Percentiles rank a stretch among this genome's conserved stretches.
Evolutionary conservation across 37 sponge, comb jelly and placozoan genomes (phyloP).

Genomic region (Diacarnus erythraeanus): DNA sequence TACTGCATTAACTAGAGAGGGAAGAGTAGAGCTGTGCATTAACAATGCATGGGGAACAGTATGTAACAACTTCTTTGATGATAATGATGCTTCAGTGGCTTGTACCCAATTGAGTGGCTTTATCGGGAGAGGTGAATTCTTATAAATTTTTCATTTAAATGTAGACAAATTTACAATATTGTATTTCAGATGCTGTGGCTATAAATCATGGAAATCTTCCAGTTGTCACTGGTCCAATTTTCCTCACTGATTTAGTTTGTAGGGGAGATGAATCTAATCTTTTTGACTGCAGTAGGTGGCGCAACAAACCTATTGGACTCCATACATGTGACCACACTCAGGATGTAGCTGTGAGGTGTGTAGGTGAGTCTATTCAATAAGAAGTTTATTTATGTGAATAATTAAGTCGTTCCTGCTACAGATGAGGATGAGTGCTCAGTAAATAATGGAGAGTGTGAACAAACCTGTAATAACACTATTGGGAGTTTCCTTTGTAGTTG

Average conservation of each 20-base stretch:
- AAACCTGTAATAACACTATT: slow-evolving; percentile 34
- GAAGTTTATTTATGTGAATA: neutral
- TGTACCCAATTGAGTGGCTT: slow-evolving; percentile 20
- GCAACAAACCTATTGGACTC: neutral
- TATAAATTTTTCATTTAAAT: neutral
- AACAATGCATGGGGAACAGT: slow-evolving; percentile 56
- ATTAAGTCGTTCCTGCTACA: slow-evolving; percentile 1
- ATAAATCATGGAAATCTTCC: neutral
- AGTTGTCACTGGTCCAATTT: slow-evolving; percentile 28
- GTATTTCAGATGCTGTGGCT: neutral
- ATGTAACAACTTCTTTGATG: slow-evolving; percentile 18
- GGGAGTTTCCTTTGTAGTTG: slow-evolving; percentile 34
- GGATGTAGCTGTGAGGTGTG: neutral
- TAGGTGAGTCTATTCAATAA: neutral
- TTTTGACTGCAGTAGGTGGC: slow-evolving; percentile 1
- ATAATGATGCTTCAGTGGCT: slow-evolving; percentile 20
- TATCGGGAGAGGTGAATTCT: neutral
- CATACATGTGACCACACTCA: neutral
- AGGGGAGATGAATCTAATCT: slow-evolving; percentile 13
- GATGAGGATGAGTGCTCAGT: slow-evolving; percentile 30
- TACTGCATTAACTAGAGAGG: neutral
- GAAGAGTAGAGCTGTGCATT: slow-evolving; percentile 37
- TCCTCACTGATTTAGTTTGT: slow-evolving; percentile 15
- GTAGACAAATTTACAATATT: neutral
- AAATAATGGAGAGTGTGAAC: slow-evolving; percentile 25